Conservation (phyloP, 2,888 invertebrate genomes). For the Hyppa rectilinea region DNA sequence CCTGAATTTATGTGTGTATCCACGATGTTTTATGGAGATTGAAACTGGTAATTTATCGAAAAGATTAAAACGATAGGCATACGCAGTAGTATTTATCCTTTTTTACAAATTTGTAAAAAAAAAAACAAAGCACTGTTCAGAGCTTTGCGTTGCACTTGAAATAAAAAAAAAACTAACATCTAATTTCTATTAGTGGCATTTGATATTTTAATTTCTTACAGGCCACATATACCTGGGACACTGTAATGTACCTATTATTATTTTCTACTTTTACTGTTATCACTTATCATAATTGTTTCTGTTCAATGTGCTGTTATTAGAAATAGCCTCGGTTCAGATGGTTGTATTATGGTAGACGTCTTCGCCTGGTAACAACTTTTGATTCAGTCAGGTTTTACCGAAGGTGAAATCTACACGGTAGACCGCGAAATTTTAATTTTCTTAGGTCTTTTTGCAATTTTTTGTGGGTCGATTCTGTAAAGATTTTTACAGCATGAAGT, state of each 20-base stretch:
- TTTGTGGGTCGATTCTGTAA: no score
- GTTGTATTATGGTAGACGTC: no score
- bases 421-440: no score
- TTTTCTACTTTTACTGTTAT: constrained; percentile 24
- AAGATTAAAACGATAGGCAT: neutral
- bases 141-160: constrained; percentile 13
- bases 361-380: no score
- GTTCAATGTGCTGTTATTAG: constrained; percentile 23
- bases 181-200: constrained; percentile 34
- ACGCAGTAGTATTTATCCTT: no score
- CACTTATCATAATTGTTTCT: neutral
- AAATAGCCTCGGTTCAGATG: constrained; percentile 7
- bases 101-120: no score
- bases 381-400: no score
- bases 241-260: constrained; percentile 56
- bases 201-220: constrained; percentile 56
- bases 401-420: no score
- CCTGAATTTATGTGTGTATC: neutral
- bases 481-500: no score
- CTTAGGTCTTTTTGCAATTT: no score
- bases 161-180: neutral
- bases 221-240: constrained; percentile 49
- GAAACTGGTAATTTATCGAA: neutral
- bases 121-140: neutral
- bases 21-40: neutral